Base-by-base conservation (phyloP, 92 coral and sea anemone species). In the Umimayanthus kanabou region DNA sequence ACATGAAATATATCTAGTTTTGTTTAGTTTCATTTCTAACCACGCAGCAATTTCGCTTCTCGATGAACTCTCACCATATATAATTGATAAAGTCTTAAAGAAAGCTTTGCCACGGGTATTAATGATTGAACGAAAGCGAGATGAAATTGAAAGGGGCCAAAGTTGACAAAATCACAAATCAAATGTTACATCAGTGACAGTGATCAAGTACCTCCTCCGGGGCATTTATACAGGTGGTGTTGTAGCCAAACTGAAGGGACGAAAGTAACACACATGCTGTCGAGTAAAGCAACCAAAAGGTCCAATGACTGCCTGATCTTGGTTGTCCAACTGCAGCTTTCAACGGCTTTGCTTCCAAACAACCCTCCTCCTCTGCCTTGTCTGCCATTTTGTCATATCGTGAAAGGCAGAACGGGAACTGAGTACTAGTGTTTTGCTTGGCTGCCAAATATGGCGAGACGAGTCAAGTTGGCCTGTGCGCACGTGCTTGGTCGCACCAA, bases 221-320 rank as follows among this genome's bases (percentile, higher is more conserved):
- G 1, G 97, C 89, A 82, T 97, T 97, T 10, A 97, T 92, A 55
- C 95, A 93, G 0, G 98, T 81, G 9, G 96, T 91, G 45, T 94
- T 91, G 90, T 93, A 97, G 13, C 98, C 99, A 91, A 97, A 97
- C 79, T 97, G 98, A 30, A 92, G 89, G 4, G 99, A 97, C 28
- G 99, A 97, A 28, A 98, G 98, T 28, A 92, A 84, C 14, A 97
- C 90, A 45, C 92, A 85, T 5, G 94, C 96, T 80, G 89, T 92
- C 10, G 98, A 69, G 64, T 84, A 92, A 16, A 93, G 74, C 55
- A 97, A 85, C 99, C 99, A 97, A 47, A 84, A 89, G 8, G 94
- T 95, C 96, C 98, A 95, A 42, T 58, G 78, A 67, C 77, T 70
- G 87, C 50, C 30, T 13, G 76, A 40, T 70, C 9, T 69, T n/a